Evolutionary conservation across 92 coral and sea anemone species (phyloP), one percentile per base, ranked within the genome.

Genomic region (Epizoanthus stellaris): DNA sequence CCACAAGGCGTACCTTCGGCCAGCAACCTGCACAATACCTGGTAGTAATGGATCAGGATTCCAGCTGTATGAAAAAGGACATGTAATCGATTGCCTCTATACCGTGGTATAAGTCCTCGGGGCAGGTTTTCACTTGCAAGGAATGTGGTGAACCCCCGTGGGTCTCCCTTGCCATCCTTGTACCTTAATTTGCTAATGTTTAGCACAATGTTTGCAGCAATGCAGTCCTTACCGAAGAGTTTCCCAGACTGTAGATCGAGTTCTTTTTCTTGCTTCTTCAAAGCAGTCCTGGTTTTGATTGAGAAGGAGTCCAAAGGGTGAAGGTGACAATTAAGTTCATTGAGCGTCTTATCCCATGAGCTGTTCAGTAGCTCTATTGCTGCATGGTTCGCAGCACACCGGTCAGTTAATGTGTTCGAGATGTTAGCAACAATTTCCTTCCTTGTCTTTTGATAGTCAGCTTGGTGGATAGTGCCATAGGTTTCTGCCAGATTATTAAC

Each of bases 261-360:
- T 75, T 75, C 62, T 45, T 47, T 75, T 75, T 75, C 62, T 42
- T 53, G 20, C 56, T 39, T 70, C 23, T 70, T 47, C 52, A 70
- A 70, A 30, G 69, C 81, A 75, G 81, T n/a, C 34, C 54, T 49
- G 16, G 81, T 39, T 70, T 70, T 39, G 12, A 70, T 47, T 17
- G 76, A 39, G 14, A 70, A 39, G 49, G 76, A 39, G 49, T 70
- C 76, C 76, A 70, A 70, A 34, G 76, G 76, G 30, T 70, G 76
- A 70, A 70, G 76, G 8, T 70, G 76, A 19, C 56, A 70, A n/a
- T 70, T 70, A n/a, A 34, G 76, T 47, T 47, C 76, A 70, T 39
- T 70, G 3, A 70, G 49, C 4, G 67, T 62, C 21, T 17, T 62
- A n/a, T 62, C 21, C 67, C 67, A 62, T 2, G 67, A 62, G 67